Evolutionary conservation across 92 coral and sea anemone genomes (phyloP), one percentile per base, ranked within the genome.

Genomic region (Desmophyllum pertusum): DNA sequence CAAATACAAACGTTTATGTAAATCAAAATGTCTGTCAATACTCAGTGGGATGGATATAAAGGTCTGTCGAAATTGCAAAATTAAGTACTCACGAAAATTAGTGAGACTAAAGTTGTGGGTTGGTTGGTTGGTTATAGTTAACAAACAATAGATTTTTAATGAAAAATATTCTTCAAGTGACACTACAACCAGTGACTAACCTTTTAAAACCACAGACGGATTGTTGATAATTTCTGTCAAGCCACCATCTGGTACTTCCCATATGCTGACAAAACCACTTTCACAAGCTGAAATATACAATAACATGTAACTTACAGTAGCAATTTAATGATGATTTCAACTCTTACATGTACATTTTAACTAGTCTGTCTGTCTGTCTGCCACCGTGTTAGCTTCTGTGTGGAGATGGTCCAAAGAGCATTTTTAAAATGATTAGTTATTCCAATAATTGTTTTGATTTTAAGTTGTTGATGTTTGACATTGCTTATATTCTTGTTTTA

Each of bases 211-310:
- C 53, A 74, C 85, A 53, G 86, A 77, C 23, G 99, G 98, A 77
- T 77, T 77, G 72, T 89, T 93, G 8, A 93, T 84, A 57, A 82
- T 85, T 37, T 94, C 96, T 36, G 93, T 89, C 36, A 96, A 87
- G 50, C 99, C 99, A 11, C 89, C 98, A 19, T 84, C 83, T 2
- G 93, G 96, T 14, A 90, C 85, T 57, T 94, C 86, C 99, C 98
- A 96, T 30, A 94, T 59, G 46, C 87, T 90, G 48, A 96, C 81
- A 40, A 82, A 70, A 17, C 96, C 99, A 90, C 85, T 92, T 75
- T 96, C 99, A 85, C 95, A 94, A 57, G 98, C 99, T 96, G 65
- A 31, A 81, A 39, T 67, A 80, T 25, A 68, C 21, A 7, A 19
- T 10, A 70, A 37, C 29, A 70, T 2, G 27, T 15, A 62, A 21